Percentiles rank a stretch among this genome's conserved stretches.
Conservation (phyloP, 2,797 vertebrate species). For the Gobio occitaniae region DNA sequence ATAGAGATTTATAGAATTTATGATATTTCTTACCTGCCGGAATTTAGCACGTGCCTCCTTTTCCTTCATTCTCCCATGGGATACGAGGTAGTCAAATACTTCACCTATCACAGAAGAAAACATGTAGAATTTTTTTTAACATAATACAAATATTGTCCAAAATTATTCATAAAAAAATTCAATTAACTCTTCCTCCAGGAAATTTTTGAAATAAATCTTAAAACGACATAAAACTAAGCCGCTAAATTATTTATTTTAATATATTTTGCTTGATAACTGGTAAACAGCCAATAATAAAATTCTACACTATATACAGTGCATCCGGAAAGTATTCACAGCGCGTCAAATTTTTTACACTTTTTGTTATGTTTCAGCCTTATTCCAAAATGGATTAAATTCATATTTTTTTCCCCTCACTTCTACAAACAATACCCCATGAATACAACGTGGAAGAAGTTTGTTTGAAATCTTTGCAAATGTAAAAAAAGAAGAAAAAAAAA, state of each 20-base stretch:
- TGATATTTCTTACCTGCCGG: conserved; percentile 80
- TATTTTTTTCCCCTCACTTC: too few relatives aligned
- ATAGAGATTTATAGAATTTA: too few relatives aligned
- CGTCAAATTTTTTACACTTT: too few relatives aligned
- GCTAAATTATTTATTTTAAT: not conserved
- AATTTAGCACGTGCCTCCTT: conserved; percentile 94
- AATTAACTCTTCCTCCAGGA: not conserved
- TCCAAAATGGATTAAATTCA: too few relatives aligned
- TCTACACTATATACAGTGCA: not conserved
- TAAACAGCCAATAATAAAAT: not conserved
- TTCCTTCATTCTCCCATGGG: conserved; percentile 96
- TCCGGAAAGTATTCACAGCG: too few relatives aligned
- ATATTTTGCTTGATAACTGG: not conserved
- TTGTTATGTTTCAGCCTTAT: too few relatives aligned
- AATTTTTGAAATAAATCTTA: not conserved
- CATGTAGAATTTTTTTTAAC: too few relatives aligned
- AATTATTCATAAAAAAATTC: not conserved
- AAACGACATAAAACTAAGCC: not conserved
- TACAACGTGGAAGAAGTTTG: too few relatives aligned
- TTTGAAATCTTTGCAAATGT: too few relatives aligned
- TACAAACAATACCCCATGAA: too few relatives aligned
- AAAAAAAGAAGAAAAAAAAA: too few relatives aligned
- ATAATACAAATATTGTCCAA: too few relatives aligned
- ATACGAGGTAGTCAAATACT: conserved; percentile 97
- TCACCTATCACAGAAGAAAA: conserved; percentile 79